Evolutionary conservation across 1,140 invertebrate genomes (phyloP), one percentile per base, ranked within the genome.

Genomic region (Plectus sambesii): DNA sequence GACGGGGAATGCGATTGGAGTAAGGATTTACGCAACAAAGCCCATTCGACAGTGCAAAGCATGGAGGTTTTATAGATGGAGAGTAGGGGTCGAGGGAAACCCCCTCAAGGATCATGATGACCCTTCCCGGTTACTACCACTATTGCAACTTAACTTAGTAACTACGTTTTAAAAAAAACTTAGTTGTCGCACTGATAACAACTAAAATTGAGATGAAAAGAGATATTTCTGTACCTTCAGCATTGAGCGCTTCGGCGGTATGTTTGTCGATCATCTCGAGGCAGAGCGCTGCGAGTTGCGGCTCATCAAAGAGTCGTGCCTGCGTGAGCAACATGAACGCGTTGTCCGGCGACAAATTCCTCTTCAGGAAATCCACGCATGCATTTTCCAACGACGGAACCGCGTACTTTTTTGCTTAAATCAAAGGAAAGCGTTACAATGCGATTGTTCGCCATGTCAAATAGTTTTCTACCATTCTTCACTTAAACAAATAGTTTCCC

Each of bases 241-340:
- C 82, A 60, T 76, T 77, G 1, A 89, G 66, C 5, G 84, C 82
- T 66, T 87, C 83, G 0, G 77, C 76, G 2, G 85, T 86, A 61
- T 83, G 81, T 66, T 84, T 84, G 66, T 88, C 85, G 55, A 89
- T 88, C 30, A 81, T 82, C 61, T 86, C 82, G 45, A 88, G 72
- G 63, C 85, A 88, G 12, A 85, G 70, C 1, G 80, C 77, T 23
- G 82, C 83, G 23, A 87, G 60, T 56, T 81, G 79, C 1, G 80
- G 79, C 63, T 85, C 83, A 68, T 87, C 84, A 72, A 86, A 87
- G 17, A 87, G 66, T 20, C 83, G 71, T 1, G 84, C 84, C 54
- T 78, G 78, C 0, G 82, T 83, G 26, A 87, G 70, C 23, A 87
- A 69, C 69, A 86, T 75, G 61, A 87, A 87, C 15, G 84, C 84